A percentile compares a stretch with the other conserved stretches of the same genome.
Conservation (phyloP, 2,113 vertebrate species). For the Scomber japonicus region DNA sequence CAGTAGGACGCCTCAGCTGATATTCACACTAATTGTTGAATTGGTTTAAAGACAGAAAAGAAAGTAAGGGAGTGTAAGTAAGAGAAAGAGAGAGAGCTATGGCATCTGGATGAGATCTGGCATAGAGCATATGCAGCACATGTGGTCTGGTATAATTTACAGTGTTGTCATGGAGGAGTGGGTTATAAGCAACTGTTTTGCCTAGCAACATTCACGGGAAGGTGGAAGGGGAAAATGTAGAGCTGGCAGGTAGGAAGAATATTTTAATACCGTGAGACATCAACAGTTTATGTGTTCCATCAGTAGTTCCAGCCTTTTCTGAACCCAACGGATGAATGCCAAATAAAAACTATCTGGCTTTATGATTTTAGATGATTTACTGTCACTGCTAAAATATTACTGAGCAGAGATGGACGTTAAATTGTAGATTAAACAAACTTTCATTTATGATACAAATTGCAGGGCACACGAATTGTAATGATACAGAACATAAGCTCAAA, state of each 20-base stretch:
- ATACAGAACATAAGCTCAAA: background rate
- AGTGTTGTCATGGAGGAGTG: conserved; percentile 75
- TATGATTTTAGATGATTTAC: conserved; percentile 62
- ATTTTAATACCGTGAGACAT: conserved; percentile 81
- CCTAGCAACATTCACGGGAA: conserved; percentile 79
- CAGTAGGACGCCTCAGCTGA: conserved; percentile 15
- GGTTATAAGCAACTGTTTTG: conserved; percentile 80
- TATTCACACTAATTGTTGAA: conserved; percentile 19
- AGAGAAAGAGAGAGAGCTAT: conserved; percentile 47
- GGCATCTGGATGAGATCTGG: conserved; percentile 78
- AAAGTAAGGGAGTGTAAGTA: conserved; percentile 19
- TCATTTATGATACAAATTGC: conserved; percentile 12
- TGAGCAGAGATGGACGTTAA: conserved; percentile 27
- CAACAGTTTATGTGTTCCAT: conserved; percentile 81
- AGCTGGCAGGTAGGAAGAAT: conserved; percentile 75
- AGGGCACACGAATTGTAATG: background rate
- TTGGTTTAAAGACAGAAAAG: conserved; percentile 32
- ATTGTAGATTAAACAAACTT: conserved; percentile 24
- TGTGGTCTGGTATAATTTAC: conserved; percentile 82
- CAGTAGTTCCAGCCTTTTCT: conserved; percentile 71
- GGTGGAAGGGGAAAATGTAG: conserved; percentile 76
- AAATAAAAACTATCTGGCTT: conserved; percentile 71
- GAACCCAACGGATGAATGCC: conserved; percentile 60
- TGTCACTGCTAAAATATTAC: conserved; percentile 37
- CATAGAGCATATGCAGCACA: conserved; percentile 67